A percentile compares a stretch with the other conserved stretches of the same genome.
Evolutionary conservation across 2,113 vertebrate species (phyloP).

Genomic region (Hemiscyllium ocellatum): DNA sequence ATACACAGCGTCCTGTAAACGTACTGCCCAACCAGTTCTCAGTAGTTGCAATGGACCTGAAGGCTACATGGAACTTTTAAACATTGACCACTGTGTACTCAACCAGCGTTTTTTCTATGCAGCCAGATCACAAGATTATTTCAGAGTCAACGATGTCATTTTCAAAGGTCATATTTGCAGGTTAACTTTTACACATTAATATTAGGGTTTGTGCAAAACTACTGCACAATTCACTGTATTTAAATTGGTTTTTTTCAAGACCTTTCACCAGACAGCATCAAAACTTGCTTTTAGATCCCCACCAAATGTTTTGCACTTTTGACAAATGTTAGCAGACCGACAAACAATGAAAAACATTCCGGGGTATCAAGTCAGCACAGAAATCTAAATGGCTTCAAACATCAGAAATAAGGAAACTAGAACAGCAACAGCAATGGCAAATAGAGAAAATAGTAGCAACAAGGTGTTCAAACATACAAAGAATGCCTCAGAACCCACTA

Average conservation of each 20-base stretch:
- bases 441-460: not conserved
- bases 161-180: constrained; percentile 34
- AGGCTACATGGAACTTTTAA: not conserved
- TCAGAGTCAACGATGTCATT: constrained; percentile 33
- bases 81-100: constrained; percentile 18
- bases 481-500: not conserved
- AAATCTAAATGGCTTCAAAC: not conserved
- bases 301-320: not conserved
- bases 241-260: not conserved
- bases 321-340: not conserved
- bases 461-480: not conserved
- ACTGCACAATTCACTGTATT: constrained; percentile 31
- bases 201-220: constrained; percentile 5
- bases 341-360: not conserved
- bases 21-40: not conserved
- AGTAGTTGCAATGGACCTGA: not conserved
- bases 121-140: not conserved
- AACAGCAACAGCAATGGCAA: not conserved
- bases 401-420: not conserved
- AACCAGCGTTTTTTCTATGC: not conserved
- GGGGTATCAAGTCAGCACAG: not conserved
- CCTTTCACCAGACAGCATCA: not conserved
- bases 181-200: not conserved
- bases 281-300: not conserved
- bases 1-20: not conserved